Base-by-base conservation (phyloP, 2,888 invertebrate genomes). In the Cheiracanthium punctorium region DNA sequence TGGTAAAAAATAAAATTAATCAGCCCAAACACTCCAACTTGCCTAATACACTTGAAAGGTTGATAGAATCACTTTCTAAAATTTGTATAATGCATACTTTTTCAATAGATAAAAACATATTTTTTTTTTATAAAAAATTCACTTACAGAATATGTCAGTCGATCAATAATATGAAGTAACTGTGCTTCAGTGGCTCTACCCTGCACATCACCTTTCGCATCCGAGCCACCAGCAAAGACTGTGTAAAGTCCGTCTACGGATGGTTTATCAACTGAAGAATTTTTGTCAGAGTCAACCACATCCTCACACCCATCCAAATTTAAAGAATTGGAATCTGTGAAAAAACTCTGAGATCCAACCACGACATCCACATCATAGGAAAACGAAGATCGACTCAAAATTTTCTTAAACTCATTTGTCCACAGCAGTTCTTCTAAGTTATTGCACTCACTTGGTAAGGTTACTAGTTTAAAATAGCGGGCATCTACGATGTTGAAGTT, bases 131-230 rank as follows among this genome's bases (percentile, higher is more conserved):
- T n/a, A n/a, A 5, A 69, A 69, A 32, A 69, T n/a, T 30, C 0
- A 80, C 85, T 80, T 74, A 85, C 85, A 71, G 70, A 75, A 17
- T 65, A 24, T 24, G 85, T 80, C 43, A 85, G 33, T 33, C 43
- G 69, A 43, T 80, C 71, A 17, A 80, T 80, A 14, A 85, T 48
- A 70, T n/a, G 20, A 43, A 80, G 70, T 8, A 85, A 58, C 43
- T 85, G 85, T 33, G 75, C 64, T n/a, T 80, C 80, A 14, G 80
- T 37, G 20, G 80, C 70, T 37, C 58, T 74, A 10, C 75, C 75
- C 1, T 70, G 70, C 17, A 67, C 48, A 73, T 52, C 52, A 14
- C 37, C 37, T 37, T 73, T 33, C 4, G 24, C 14, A 37, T 73
- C 30, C 5, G 81, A 70, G 20, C 33, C 20, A 14, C 30, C 20